Percentiles rank a stretch among this genome's conserved stretches.
These are phyloP conservation scores for Pseudopleuronectes americanus DNA, from an alignment of 2,797 vertebrate species.

Conservation along the genomic window DNA sequence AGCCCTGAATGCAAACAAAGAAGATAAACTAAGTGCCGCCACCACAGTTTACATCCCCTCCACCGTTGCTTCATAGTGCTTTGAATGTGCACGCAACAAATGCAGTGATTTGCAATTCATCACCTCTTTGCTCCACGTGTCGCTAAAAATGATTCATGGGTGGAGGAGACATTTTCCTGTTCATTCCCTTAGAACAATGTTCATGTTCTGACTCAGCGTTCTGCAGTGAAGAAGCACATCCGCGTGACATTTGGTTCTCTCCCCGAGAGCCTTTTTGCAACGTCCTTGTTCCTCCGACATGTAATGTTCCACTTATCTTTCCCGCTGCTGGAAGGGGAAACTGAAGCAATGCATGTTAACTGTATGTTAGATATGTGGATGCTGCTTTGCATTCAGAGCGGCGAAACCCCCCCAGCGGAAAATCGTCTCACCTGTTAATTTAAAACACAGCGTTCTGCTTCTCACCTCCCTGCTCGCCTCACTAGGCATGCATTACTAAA, in stretches of 20 bases:
- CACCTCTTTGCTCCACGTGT: constrained; percentile 30
- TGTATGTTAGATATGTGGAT: neutral
- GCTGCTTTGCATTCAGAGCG: constrained; percentile 22
- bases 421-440: constrained; percentile 41
- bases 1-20: too few relatives aligned
- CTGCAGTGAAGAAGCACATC: constrained; percentile 24
- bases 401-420: neutral
- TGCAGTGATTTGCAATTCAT: constrained; percentile 50
- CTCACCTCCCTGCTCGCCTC: constrained; percentile 16
- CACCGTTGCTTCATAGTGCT: constrained; percentile 46
- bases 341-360: constrained; percentile 14
- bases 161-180: constrained; percentile 48
- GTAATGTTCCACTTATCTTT: constrained; percentile 24
- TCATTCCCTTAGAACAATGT: constrained; percentile 53
- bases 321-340: neutral
- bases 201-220: constrained; percentile 49
- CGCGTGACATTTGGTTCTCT: constrained; percentile 28
- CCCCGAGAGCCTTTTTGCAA: constrained; percentile 9
- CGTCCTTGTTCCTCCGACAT: constrained; percentile 21
- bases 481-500: constrained; percentile 27
- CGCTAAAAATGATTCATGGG: constrained; percentile 53
- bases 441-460: constrained; percentile 26
- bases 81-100: constrained; percentile 16
- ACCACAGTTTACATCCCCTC: constrained; percentile 25
- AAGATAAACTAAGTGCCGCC: neutral